Evolutionary conservation across 2,797 vertebrate species (phyloP).

Genomic region (Craterocephalus amniculus): DNA sequence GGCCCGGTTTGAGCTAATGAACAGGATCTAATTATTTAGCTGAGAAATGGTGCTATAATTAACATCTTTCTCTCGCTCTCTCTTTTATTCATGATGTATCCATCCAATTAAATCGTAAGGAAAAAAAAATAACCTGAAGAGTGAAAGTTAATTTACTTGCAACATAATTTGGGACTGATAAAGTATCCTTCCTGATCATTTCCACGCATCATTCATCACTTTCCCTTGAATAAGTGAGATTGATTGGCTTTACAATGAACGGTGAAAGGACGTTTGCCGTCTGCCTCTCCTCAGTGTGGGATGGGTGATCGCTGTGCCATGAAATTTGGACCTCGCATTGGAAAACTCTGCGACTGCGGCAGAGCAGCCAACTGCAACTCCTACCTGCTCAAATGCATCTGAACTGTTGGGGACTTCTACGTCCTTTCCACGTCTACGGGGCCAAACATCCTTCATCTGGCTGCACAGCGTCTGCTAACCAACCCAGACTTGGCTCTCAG

Average conservation of each 20-base stretch:
- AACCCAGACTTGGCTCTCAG: not conserved
- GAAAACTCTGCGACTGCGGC: slow-evolving; percentile 84
- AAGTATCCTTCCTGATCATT: not conserved
- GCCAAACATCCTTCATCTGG: slow-evolving; percentile 1
- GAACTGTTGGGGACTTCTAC: not conserved
- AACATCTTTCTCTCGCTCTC: not conserved
- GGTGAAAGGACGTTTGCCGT: not conserved
- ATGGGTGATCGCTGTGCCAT: slow-evolving; percentile 82
- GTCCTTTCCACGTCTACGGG: slow-evolving; percentile 1
- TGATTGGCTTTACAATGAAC: rapidly evolving
- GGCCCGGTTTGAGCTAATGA: slow-evolving; percentile 26
- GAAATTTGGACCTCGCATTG: slow-evolving; percentile 84
- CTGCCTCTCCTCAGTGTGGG: slow-evolving; percentile 72
- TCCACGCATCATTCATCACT: not conserved
- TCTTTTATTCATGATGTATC: slow-evolving; percentile 7
- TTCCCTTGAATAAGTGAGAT: not conserved
- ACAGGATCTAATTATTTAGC: slow-evolving; percentile 28
- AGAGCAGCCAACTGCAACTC: slow-evolving; percentile 84
- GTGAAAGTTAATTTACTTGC: not conserved
- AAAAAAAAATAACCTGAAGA: not conserved
- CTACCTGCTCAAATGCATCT: slow-evolving; percentile 87
- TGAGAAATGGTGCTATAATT: slow-evolving; percentile 6
- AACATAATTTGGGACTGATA: not conserved
- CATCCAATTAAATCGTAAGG: not conserved
- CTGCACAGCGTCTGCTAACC: slow-evolving; percentile 1